Percentiles rank a stretch among this genome's conserved stretches.
Evolutionary conservation across 2,797 vertebrate species (phyloP).

Genomic region (Miichthys miiuy): DNA sequence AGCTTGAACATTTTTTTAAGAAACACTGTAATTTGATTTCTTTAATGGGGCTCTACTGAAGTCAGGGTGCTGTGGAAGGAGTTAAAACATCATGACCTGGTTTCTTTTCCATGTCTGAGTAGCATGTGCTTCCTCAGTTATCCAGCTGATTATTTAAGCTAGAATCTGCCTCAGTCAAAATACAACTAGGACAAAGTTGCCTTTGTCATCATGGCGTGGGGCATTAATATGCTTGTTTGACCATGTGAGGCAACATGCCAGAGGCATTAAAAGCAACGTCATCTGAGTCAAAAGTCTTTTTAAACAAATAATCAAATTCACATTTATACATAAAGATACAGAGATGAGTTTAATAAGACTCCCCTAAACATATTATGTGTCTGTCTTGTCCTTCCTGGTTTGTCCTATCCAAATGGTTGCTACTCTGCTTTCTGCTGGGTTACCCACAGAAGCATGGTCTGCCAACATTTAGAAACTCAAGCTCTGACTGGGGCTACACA

Average conservation of each 20-base stretch:
- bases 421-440: slow-evolving; percentile 67
- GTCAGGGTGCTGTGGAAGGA: slow-evolving; percentile 31
- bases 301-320: slow-evolving; percentile 26
- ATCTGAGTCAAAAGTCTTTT: slow-evolving; percentile 22
- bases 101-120: slow-evolving; percentile 61
- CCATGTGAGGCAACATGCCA: slow-evolving; percentile 39
- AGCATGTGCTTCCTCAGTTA: slow-evolving; percentile 72
- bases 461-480: slow-evolving; percentile 81
- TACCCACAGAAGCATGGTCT: slow-evolving; percentile 71
- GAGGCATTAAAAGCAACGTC: slow-evolving; percentile 31
- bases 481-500: slow-evolving; percentile 72
- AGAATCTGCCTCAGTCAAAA: slow-evolving; percentile 46
- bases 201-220: slow-evolving; percentile 49
- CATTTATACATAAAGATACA: not conserved
- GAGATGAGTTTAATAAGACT: not conserved
- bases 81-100: slow-evolving; percentile 68
- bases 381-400: slow-evolving; percentile 35
- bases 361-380: not conserved
- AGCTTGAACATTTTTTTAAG: slow-evolving; percentile 1
- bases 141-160: slow-evolving; percentile 69
- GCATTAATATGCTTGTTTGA: slow-evolving; percentile 46
- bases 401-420: slow-evolving; percentile 47
- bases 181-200: slow-evolving; percentile 56
- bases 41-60: slow-evolving; percentile 13
- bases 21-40: slow-evolving; percentile 16